Conservation (phyloP, 2,888 invertebrate genomes). For the Melikaiella ostensackeni region DNA sequence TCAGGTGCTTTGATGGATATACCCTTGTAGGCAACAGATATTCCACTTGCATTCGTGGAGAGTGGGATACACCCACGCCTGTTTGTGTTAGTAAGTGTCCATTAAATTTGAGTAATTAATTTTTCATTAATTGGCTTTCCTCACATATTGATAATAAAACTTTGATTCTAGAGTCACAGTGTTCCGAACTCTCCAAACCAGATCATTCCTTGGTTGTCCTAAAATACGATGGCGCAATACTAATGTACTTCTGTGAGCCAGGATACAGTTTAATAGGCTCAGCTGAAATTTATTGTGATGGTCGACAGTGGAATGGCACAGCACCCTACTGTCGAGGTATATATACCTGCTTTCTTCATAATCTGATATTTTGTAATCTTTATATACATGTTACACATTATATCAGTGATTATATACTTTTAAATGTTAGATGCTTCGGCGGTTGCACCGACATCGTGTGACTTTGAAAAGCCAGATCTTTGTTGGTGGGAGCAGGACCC, state of each 20-base stretch:
- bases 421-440: slow-evolving; percentile 70
- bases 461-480: slow-evolving; percentile 83
- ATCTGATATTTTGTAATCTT: too few relatives aligned
- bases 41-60: slow-evolving; percentile 83
- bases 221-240: slow-evolving; percentile 79
- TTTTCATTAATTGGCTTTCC: background rate
- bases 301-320: slow-evolving; percentile 84
- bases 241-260: slow-evolving; percentile 84
- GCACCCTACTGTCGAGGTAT: slow-evolving; percentile 84
- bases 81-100: slow-evolving; percentile 88
- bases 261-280: slow-evolving; percentile 82
- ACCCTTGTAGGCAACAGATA: slow-evolving; percentile 84
- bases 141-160: background rate
- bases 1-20: slow-evolving; percentile 81
- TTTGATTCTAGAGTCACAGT: slow-evolving; percentile 80
- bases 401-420: background rate
- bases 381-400: too few relatives aligned
- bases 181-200: slow-evolving; percentile 76
- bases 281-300: slow-evolving; percentile 84
- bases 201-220: slow-evolving; percentile 79
- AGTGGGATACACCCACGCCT: slow-evolving; percentile 85
- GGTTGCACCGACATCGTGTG: slow-evolving; percentile 79
- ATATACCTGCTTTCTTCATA: slow-evolving; percentile 26
- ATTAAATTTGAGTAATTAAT: background rate
- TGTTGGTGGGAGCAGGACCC: slow-evolving; percentile 90